Conservation (phyloP, 2,888 invertebrate species). For the Dryobota labecula region DNA sequence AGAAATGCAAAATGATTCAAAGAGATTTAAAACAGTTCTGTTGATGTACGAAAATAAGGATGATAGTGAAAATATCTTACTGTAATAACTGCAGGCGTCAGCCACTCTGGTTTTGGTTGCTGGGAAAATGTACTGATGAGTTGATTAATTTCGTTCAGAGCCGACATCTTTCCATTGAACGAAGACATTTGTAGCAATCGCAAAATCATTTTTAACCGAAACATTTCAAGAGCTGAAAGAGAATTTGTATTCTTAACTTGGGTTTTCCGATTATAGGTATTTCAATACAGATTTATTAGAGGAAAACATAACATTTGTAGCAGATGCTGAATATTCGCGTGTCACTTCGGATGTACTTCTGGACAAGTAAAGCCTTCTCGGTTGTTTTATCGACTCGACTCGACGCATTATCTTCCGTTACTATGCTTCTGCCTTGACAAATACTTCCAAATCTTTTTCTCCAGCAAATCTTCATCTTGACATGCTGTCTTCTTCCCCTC, state of each 20-base stretch:
- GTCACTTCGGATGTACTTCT: background rate
- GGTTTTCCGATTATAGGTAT: background rate
- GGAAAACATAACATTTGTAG: background rate
- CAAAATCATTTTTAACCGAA: conserved; percentile 98
- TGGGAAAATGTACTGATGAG: conserved; percentile 97
- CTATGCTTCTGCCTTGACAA: background rate
- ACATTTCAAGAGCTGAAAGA: conserved; percentile 95
- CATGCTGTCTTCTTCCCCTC: background rate
- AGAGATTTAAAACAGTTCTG: background rate
- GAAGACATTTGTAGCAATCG: conserved; percentile 98
- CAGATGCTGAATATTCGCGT: background rate
- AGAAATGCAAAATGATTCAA: background rate
- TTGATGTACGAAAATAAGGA: background rate
- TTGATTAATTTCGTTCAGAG: conserved; percentile 99
- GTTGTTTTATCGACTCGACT: background rate
- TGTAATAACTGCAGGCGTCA: conserved; percentile 98
- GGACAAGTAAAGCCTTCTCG: background rate
- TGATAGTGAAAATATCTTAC: conserved; percentile 89
- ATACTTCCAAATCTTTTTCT: background rate
- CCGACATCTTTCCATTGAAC: conserved; percentile 99
- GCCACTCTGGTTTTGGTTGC: conserved; percentile 97
- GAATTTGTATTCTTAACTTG: conserved; percentile 10
- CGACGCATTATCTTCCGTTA: background rate
- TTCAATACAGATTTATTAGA: background rate
- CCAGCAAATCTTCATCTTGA: background rate